Conservation (phyloP, 2,888 invertebrate species). For the Morpho achilles region DNA sequence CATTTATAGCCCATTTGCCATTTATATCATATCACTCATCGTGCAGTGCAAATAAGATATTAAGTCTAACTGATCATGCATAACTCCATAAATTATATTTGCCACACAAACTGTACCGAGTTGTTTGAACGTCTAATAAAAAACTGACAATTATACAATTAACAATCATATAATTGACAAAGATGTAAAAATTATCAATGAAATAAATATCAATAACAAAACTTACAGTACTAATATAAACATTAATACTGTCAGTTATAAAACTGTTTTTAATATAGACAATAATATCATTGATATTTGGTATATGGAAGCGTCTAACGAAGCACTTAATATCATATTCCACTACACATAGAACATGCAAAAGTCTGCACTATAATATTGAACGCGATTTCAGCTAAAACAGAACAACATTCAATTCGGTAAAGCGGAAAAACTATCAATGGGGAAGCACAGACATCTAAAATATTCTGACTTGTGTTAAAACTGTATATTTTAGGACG, state of each 20-base stretch:
- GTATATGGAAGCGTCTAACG: conserved; percentile 4
- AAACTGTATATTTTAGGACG: too few species aligned
- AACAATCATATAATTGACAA: too few species aligned
- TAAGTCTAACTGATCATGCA: conserved; percentile 10
- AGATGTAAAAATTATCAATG: too few species aligned
- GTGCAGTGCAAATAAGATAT: conserved; percentile 20
- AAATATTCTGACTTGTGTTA: too few species aligned
- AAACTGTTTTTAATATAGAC: too few species aligned
- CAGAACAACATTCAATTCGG: conserved; percentile 27
- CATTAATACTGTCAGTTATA: too few species aligned
- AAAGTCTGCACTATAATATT: conserved; percentile 35
- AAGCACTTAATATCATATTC: conserved; percentile 18
- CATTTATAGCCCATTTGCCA: background rate
- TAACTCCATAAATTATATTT: background rate
- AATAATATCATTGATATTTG: background rate
- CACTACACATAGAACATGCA: conserved; percentile 30
- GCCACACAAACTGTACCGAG: background rate
- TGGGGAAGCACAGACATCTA: conserved; percentile 22
- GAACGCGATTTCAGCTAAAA: conserved; percentile 23
- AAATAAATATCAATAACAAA: too few species aligned
- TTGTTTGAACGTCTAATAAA: background rate
- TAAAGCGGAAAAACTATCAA: conserved; percentile 29
- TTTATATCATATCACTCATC: background rate
- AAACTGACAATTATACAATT: background rate
- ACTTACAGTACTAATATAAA: too few species aligned